A percentile compares a stretch with the other conserved stretches of the same genome.
Evolutionary conservation across 2,113 vertebrate species (phyloP).

Genomic region (Pollachius pollachius): DNA sequence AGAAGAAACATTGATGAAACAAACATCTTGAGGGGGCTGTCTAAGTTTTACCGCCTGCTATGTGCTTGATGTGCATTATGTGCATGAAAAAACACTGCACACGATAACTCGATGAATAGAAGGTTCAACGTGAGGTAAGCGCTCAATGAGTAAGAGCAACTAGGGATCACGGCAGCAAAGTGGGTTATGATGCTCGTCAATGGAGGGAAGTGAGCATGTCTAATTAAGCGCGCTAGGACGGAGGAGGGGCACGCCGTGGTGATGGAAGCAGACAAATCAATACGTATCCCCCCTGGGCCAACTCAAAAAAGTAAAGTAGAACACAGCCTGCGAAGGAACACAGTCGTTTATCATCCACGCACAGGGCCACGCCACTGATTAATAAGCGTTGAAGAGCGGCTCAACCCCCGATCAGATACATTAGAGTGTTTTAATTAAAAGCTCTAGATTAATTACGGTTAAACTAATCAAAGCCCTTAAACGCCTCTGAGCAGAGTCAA

Average conservation of each 20-base stretch:
- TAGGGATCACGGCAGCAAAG: background rate
- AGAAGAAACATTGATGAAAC: no score
- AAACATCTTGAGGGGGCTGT: no score
- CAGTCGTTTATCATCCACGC: slow-evolving; percentile 18
- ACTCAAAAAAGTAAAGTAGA: slow-evolving; percentile 24
- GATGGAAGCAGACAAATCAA: slow-evolving; percentile 38
- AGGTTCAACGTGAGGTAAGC: background rate
- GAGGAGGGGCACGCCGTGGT: slow-evolving; percentile 16
- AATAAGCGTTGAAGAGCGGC: slow-evolving; percentile 21
- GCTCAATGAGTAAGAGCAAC: background rate
- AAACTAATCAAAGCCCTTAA: slow-evolving; percentile 17
- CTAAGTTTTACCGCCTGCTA: no score
- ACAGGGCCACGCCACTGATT: slow-evolving; percentile 23
- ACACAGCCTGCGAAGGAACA: slow-evolving; percentile 6
- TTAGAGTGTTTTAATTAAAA: slow-evolving; percentile 37
- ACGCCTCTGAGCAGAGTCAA: slow-evolving; percentile 19
- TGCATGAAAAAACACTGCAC: no score
- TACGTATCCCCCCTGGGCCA: background rate
- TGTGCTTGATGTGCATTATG: no score
- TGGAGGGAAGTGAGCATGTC: slow-evolving; percentile 12
- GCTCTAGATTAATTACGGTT: slow-evolving; percentile 17
- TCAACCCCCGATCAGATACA: slow-evolving; percentile 17
- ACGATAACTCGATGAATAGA: background rate
- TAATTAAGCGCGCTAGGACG: slow-evolving; percentile 40
- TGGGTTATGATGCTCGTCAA: background rate